Base-by-base conservation (phyloP, 2,113 vertebrate species). In the Antennarius striatus region DNA sequence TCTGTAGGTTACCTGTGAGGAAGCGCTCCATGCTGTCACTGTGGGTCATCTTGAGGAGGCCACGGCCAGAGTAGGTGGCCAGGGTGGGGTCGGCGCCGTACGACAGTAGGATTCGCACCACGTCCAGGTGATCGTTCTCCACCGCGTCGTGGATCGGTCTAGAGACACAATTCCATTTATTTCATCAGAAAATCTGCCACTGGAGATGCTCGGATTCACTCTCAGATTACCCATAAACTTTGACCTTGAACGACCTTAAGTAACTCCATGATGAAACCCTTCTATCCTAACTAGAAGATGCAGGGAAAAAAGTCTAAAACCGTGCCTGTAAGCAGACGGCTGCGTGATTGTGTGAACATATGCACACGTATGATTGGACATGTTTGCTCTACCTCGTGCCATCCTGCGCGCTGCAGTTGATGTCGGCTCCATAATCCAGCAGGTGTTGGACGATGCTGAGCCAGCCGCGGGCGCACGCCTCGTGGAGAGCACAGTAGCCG, bases 381-480 rank as follows among this genome's bases (percentile, higher is more conserved):
- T 3, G 14, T 52, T 39, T 22, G 50, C 63, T 7, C 66, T 47
- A 97, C 96, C 96, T 96, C 86, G 96, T 98, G 82, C 96, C 96
- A 60, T 98, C 96, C 90, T 98, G 96, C 0, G 96, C 96, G 0
- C 96, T 98, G 92, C 96, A 98, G 93, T 98, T 98, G 56, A 98
- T 96, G 56, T 98, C 96, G 0, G 96, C 96, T 3, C 96, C 96
- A 4, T 98, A 95, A 80, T 97, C 95, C 1, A 98, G 92, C 82
- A 98, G 95, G 82, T 97, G 96, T 42, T 95, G 92, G 53, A 96
- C 96, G 8, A 98, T 98, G 91, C 89, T 94, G 76, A 98, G 92
- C 96, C 96, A 97, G 76, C 96, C 96, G 0, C 94, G 87, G 43
- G 95, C 96, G 64, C 96, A 98, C 47, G 96, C 96, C 77, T 98